These are phyloP conservation scores for Chelonoidis abingdonii DNA, from an alignment of 2,113 vertebrate species.

Conservation along the genomic window DNA sequence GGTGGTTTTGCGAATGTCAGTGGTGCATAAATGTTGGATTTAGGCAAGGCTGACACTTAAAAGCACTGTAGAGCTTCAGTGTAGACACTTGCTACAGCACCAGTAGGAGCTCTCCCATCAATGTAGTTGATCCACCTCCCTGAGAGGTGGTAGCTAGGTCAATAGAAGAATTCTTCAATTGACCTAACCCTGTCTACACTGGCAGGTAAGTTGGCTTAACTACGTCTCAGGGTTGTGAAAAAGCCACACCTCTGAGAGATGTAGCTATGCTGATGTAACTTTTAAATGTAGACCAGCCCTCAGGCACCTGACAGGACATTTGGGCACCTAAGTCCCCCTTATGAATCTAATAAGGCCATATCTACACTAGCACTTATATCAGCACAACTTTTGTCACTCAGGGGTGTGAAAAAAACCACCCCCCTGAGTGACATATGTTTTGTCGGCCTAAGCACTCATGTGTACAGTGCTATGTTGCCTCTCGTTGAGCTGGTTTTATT, in stretches of 20 bases:
- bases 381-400: too few species aligned
- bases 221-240: neutral
- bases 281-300: neutral
- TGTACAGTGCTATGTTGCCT: too few species aligned
- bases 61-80: neutral
- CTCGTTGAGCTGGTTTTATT: too few species aligned
- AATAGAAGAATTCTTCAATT: neutral
- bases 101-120: neutral
- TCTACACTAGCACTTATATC: too few species aligned
- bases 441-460: too few species aligned
- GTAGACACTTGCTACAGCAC: neutral
- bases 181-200: neutral
- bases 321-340: neutral
- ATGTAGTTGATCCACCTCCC: neutral
- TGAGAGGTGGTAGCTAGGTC: neutral
- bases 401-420: too few species aligned
- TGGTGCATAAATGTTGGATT: neutral
- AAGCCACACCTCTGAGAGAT: too few species aligned
- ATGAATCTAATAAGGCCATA: neutral
- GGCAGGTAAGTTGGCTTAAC: neutral
- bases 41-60: neutral
- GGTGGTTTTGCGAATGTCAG: neutral
- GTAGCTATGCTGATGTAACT: neutral
- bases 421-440: too few species aligned
- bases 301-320: neutral